Evolutionary conservation across 2,888 invertebrate genomes (phyloP), one percentile per base, ranked within the genome.

Genomic region (Polyommatus icarus): DNA sequence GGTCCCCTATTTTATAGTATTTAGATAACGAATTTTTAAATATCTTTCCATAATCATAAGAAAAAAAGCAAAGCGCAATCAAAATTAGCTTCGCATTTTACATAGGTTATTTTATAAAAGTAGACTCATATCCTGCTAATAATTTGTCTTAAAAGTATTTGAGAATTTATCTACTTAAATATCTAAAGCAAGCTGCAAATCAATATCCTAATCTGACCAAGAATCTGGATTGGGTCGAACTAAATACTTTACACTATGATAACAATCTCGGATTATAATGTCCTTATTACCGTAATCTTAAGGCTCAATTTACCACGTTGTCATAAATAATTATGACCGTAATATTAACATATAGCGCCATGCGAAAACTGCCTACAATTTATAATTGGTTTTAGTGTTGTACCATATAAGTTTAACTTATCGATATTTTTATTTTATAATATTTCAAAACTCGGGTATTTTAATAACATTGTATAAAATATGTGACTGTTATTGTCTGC

Each of bases 341-440:
- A 46, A 73, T 20, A 73, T 73, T 46, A 73, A 40, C 73, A 20
- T 46, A 46, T 20, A 73, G 40, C 73, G 46, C 67, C 67, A 67
- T 67, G 67, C 67, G 67, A 67, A 73, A 73, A 73, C 40, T 73
- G 24, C 12, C 46, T 46, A 73, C 46, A 46, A 67, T 32, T 73
- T 73, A 46, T 73, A 73, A 73, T 73, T 73, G 73, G 73, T 73
- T 73, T 40, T 50, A 73, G 73, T 73, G 73, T 73, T 73, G 73
- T 40, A 18, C 46, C 73, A 10, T 24, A 46, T 46, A 12, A 46
- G n/a, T 12, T 46, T 12, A 8, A 40, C 29, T 67, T 73, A 20
- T 73, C 73, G 73, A 73, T 73, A n/a, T n/a, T n/a, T n/a, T n/a
- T n/a, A n/a, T n/a, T n/a, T n/a, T n/a, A n/a, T n/a, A n/a, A n/a